Evolutionary conservation across 2,113 vertebrate species (phyloP).

Genomic region (Pelecanoides urinatrix): DNA sequence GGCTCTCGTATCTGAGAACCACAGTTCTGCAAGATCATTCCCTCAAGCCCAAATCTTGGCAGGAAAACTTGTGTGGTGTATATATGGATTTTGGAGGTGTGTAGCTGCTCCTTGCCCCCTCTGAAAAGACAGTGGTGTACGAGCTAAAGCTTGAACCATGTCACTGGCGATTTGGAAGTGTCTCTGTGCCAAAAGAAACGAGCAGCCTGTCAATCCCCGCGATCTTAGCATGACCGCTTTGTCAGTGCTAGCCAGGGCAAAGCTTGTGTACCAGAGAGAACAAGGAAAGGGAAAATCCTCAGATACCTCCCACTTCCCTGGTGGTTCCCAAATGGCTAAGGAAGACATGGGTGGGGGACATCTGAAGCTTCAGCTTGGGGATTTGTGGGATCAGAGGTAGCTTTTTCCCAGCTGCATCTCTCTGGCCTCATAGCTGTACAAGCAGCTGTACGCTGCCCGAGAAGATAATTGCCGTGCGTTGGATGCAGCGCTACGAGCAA

Average conservation of each 20-base stretch:
- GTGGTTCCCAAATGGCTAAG: not conserved
- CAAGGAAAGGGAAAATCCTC: not conserved
- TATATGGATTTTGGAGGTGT: not conserved
- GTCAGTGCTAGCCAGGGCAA: not conserved
- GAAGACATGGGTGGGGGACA: not conserved
- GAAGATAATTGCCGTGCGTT: not conserved
- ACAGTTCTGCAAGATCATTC: not conserved
- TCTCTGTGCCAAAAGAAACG: not conserved
- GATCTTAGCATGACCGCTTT: not conserved
- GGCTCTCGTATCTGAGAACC: not conserved
- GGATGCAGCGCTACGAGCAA: accelerated
- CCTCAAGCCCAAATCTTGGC: not conserved
- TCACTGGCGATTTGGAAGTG: not conserved
- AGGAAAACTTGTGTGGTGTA: not conserved
- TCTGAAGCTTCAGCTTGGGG: not conserved
- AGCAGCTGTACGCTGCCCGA: not conserved
- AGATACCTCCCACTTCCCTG: not conserved
- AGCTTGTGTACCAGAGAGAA: not conserved
- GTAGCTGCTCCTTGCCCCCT: not conserved
- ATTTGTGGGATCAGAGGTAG: not conserved
- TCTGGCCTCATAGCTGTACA: not conserved
- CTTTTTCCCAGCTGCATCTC: not conserved
- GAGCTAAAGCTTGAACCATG: not conserved
- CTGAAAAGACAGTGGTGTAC: not conserved
- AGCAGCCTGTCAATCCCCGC: not conserved